phyloP scores from a whole-genome alignment of 2,113 vertebrate species.

The Actenoides lindsayi region DNA sequence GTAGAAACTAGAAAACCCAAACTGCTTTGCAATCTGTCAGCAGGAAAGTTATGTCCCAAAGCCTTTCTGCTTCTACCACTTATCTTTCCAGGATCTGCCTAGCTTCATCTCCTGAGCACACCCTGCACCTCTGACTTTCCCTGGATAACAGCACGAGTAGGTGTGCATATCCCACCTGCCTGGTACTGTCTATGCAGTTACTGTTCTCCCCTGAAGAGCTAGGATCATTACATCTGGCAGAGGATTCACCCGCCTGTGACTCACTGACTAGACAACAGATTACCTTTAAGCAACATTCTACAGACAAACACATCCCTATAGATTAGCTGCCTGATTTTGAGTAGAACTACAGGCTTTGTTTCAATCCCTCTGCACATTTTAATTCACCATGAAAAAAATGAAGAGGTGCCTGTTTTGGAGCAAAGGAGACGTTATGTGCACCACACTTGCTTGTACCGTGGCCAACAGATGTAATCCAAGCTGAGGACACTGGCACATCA shows the following conservation, averaged over 20 bases:
- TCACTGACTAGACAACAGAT: background rate
- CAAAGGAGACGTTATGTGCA: background rate
- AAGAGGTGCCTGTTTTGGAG: background rate
- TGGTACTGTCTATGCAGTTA: background rate
- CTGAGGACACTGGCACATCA: background rate
- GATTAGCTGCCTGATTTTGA: background rate
- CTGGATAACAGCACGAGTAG: background rate
- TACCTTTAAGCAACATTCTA: background rate
- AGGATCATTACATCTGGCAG: background rate
- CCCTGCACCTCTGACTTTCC: background rate
- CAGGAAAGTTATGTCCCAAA: background rate
- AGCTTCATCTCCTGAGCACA: background rate
- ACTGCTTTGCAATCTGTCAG: background rate
- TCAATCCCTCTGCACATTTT: background rate
- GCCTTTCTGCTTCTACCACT: background rate
- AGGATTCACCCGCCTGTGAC: background rate
- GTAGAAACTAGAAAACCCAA: background rate
- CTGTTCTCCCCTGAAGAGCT: background rate
- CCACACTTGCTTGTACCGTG: background rate
- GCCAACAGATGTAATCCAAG: background rate
- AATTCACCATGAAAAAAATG: background rate
- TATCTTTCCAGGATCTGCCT: background rate
- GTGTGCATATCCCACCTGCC: background rate
- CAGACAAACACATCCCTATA: background rate
- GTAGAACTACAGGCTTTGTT: background rate